phyloP scores from a whole-genome alignment of 2,888 invertebrate species.

The Digitonthophagus gazella region DNA sequence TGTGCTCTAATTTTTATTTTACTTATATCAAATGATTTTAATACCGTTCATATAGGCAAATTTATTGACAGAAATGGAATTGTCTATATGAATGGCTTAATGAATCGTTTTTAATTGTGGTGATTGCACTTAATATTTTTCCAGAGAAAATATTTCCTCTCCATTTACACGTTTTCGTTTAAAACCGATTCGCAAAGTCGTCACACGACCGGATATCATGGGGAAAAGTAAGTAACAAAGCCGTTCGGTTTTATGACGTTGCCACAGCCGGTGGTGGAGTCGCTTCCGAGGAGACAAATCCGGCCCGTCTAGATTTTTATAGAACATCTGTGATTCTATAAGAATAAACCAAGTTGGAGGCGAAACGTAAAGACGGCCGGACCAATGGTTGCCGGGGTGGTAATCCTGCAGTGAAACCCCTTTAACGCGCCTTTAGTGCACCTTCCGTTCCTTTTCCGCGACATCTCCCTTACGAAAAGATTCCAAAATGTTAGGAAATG shows the following conservation, averaged over 20 bases:
- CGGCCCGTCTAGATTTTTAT: slow-evolving; percentile 47
- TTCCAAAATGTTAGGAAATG: too few species aligned
- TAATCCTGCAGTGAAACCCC: slow-evolving; percentile 38
- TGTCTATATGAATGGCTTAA: too few species aligned
- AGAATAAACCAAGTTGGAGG: slow-evolving; percentile 42
- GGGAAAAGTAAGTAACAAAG: slow-evolving; percentile 35
- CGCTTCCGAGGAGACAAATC: slow-evolving; percentile 41
- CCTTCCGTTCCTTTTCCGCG: slow-evolving; percentile 1
- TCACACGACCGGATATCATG: slow-evolving; percentile 25
- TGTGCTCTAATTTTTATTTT: too few species aligned
- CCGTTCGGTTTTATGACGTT: slow-evolving; percentile 36
- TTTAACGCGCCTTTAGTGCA: slow-evolving; percentile 32
- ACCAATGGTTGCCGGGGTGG: slow-evolving; percentile 46
- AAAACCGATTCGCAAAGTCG: slow-evolving; percentile 25
- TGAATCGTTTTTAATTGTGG: too few species aligned
- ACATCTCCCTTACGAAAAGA: too few species aligned
- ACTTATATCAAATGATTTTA: too few species aligned
- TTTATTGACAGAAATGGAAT: too few species aligned
- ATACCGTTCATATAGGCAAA: too few species aligned
- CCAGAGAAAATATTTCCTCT: too few species aligned
- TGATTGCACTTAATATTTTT: too few species aligned
- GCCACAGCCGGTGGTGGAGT: slow-evolving; percentile 6
- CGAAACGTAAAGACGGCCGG: slow-evolving; percentile 44
- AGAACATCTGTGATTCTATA: slow-evolving; percentile 48
- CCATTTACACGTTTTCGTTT: slow-evolving; percentile 20